Conservation (phyloP, 2,888 invertebrate genomes). For the Prosopocoilus inquinatus region DNA sequence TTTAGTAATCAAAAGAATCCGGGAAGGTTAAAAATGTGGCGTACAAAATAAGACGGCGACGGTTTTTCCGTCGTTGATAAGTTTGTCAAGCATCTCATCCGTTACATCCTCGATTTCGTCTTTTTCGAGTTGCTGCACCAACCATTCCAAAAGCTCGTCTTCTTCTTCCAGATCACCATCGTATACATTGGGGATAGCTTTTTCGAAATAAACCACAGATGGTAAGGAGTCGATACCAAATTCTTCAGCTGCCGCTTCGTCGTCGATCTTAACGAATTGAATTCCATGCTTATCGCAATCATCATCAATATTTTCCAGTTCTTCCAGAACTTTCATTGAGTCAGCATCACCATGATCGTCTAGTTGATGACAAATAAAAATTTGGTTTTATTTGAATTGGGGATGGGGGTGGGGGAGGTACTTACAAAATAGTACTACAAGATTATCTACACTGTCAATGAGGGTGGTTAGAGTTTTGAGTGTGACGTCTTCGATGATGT, state of each 20-base stretch:
- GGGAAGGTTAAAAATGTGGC: conserved; percentile 40
- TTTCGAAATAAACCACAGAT: conserved; percentile 89
- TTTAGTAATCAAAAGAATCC: neutral
- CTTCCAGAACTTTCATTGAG: conserved; percentile 79
- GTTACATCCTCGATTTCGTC: conserved; percentile 95
- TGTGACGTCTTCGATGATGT: conserved; percentile 93
- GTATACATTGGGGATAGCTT: conserved; percentile 88
- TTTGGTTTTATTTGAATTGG: neutral
- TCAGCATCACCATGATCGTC: conserved; percentile 89
- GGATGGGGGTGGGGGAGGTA: conserved; percentile 23
- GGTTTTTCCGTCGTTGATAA: conserved; percentile 85
- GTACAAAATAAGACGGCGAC: conserved; percentile 90
- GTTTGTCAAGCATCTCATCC: conserved; percentile 88
- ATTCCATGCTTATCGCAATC: conserved; percentile 91
- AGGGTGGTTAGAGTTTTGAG: conserved; percentile 83
- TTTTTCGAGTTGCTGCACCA: conserved; percentile 81
- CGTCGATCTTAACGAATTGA: conserved; percentile 91
- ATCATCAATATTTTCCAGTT: conserved; percentile 90
- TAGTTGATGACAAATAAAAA: conserved; percentile 43
- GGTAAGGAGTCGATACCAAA: conserved; percentile 83
- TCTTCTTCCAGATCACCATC: conserved; percentile 88
- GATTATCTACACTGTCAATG: conserved; percentile 85
- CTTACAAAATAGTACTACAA: conserved; percentile 92
- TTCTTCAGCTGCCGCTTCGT: conserved; percentile 76
- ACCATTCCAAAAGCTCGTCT: conserved; percentile 85